These are phyloP conservation scores for Echiichthys vipera DNA, from an alignment of 2,797 vertebrate species.

Conservation along the genomic window DNA sequence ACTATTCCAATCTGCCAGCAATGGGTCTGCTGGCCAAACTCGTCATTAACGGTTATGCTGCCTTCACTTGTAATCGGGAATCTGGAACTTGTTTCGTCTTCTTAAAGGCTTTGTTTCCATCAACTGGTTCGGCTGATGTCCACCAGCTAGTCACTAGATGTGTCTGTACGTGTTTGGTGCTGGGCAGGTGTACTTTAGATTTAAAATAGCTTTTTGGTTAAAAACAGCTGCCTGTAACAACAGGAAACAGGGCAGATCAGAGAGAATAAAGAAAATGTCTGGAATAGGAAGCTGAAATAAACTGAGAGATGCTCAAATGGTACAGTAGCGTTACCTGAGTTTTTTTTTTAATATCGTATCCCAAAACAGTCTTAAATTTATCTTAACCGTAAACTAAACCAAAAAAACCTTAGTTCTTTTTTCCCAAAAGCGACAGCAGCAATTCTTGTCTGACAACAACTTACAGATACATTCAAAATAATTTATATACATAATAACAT, in stretches of 20 bases:
- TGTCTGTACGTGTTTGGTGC: not conserved
- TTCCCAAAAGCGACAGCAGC: conserved; percentile 11
- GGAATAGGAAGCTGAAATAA: not conserved
- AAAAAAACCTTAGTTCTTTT: too few species aligned
- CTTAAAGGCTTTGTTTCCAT: not conserved
- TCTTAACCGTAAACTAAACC: too few species aligned
- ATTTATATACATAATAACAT: conserved; percentile 37
- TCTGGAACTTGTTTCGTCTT: too few species aligned
- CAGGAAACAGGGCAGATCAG: not conserved
- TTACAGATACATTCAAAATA: conserved; percentile 15
- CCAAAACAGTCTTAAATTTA: too few species aligned
- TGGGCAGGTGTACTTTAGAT: not conserved
- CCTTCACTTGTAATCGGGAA: too few species aligned
- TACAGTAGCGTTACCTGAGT: not conserved
- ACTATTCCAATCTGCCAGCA: too few species aligned
- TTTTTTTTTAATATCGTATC: too few species aligned
- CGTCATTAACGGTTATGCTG: too few species aligned
- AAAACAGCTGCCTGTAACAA: not conserved
- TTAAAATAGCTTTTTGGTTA: not conserved
- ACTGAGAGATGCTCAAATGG: not conserved
- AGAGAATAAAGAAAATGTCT: not conserved
- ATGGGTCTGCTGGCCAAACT: too few species aligned
- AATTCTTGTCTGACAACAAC: conserved; percentile 26
- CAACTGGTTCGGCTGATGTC: not conserved
- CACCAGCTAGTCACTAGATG: not conserved